Base-by-base conservation (phyloP, 2,888 invertebrate species). In the Erebia palarica region DNA sequence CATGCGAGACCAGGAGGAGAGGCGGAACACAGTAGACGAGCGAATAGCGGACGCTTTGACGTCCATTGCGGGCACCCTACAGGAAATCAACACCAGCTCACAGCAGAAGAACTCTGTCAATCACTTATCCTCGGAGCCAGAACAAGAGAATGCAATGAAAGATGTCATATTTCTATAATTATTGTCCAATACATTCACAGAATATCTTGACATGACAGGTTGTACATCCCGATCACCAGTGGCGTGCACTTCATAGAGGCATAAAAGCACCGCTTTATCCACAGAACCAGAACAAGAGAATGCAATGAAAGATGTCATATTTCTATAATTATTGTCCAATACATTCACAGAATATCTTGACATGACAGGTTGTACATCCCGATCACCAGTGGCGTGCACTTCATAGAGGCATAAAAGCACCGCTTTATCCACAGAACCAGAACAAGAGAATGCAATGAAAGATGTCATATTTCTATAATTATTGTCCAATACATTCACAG, bases 51-150 rank as follows among this genome's bases (percentile, higher is more conserved):
- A 88, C 70, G 83, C 90, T 0, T 75, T 92, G 18, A 78, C 86
- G 13, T 83, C 84, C 1, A 83, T 91, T 0, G 86, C 89, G 2
- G 88, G 86, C 13, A 87, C 86, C 3, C 79, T 90, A 8, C 90
- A 90, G 73, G 90, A 89, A 58, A 79, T 92, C 7, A 89, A 85
- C 70, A 85, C 82, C 75, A 87, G 87, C 13, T 71, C 90, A 14
- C 58, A 66, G 49, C 89, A 90, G 64, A 89, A 88, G 61, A 88
- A 88, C 66, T 82, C 86, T 0, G 77, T 90, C 18, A 86, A 86
- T 60, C 86, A 86, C 49, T 75, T 88, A 44, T 82, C 84, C 44
- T 64, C 79, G 18, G 82, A 86, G 21, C 80, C 83, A 10, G 51
- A 80, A 14, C 82, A 81, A 65, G 85, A 86, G 76, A 84, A 82